These are phyloP conservation scores for Montipora sp. DNA, from an alignment of 64 coral and sea anemone species.

Conservation along the genomic window DNA sequence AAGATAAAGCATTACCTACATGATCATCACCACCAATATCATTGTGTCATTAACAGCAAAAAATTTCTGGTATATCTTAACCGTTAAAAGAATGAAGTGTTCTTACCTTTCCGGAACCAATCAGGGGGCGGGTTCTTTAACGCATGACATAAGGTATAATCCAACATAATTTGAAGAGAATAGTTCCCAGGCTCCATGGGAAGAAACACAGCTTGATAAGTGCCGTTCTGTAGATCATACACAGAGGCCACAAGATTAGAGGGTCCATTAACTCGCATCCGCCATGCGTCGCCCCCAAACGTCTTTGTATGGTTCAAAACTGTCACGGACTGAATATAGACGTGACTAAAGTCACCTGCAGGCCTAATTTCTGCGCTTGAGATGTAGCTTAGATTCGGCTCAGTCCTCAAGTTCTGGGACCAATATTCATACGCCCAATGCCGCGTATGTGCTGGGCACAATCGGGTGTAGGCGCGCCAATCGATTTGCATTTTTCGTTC, in stretches of 20 bases:
- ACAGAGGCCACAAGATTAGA: slow-evolving; percentile 60
- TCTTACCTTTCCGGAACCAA: slow-evolving; percentile 83
- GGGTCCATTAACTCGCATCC: slow-evolving; percentile 65
- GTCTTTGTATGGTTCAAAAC: slow-evolving; percentile 71
- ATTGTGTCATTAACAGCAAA: no score
- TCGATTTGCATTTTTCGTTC: slow-evolving; percentile 64
- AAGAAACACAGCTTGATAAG: slow-evolving; percentile 77
- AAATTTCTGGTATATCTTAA: no score
- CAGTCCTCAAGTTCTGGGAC: slow-evolving; percentile 47
- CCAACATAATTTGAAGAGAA: slow-evolving; percentile 54
- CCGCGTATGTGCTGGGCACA: slow-evolving; percentile 59
- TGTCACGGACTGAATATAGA: slow-evolving; percentile 84
- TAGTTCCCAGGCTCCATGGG: slow-evolving; percentile 78
- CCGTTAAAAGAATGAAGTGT: background rate
- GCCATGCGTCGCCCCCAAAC: slow-evolving; percentile 86
- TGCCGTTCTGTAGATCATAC: slow-evolving; percentile 85
- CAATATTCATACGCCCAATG: slow-evolving; percentile 74
- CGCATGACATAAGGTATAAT: slow-evolving; percentile 88
- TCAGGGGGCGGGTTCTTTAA: slow-evolving; percentile 88
- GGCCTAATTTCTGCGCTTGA: slow-evolving; percentile 65
- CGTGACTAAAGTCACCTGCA: slow-evolving; percentile 61
- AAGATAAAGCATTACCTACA: background rate
- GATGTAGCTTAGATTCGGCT: slow-evolving; percentile 77
- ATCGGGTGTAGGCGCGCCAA: slow-evolving; percentile 54
- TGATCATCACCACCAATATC: background rate